Evolutionary conservation across 2,113 vertebrate genomes (phyloP), one percentile per base, ranked within the genome.

Genomic region (Syngnathus floridae): DNA sequence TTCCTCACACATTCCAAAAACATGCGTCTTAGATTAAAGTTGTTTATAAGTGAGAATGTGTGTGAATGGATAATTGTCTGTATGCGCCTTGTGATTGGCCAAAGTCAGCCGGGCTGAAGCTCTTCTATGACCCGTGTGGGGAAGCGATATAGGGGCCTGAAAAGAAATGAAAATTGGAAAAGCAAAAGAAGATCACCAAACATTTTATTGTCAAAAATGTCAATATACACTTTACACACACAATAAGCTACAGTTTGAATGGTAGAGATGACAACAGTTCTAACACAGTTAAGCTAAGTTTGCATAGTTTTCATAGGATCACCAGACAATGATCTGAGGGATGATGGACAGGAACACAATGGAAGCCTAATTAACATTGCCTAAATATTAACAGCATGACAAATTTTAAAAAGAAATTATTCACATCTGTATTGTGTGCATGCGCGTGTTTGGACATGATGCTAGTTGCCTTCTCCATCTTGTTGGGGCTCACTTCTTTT

Each of bases 401-500:
- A 75, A 59, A 67, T 55, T 62, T 68, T 73, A 78, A 75, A 87
- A 80, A 79, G 48, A 71, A 73, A 46, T 46, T 14, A 48, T 36
- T 56, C 26, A 56, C 26, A 35, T 56, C 26, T 35, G 54, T 56
- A 14, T 6, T 56, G 54, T 31, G 54, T n/a, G 48, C 3, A 8
- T n/a, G 17, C 2, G 16, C 17, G 45, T 46, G n/a, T 31, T 31
- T 31, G 26, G 26, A 31, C 26, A 61, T 38, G 1, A 63, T 22
- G 14, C 57, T 16, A 64, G 11, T 52, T 45, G 2, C 13, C 62
- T 57, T 12, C 22, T 67, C 17, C 16, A 22, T 36, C 12, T 36
- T 38, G 7, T 45, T n/a, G 13, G 37, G 43, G 31, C 69, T 91
- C 69, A 92, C 77, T 94, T 94, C 82, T 93, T 95, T 81, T 81